Conservation (phyloP, 2,888 invertebrate species). For the Synanthedon myopaeformis region DNA sequence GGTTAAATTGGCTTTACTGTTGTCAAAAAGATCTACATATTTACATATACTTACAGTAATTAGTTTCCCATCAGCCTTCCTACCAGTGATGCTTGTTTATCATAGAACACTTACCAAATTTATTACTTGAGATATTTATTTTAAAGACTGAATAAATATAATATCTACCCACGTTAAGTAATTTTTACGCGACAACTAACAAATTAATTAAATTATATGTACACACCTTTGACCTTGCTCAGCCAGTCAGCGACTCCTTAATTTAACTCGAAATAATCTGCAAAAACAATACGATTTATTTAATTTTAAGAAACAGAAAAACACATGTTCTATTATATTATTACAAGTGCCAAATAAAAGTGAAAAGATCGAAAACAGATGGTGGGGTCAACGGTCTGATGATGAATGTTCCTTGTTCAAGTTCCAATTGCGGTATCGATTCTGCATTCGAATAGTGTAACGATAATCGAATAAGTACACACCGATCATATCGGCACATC, state of each 20-base stretch:
- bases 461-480: slow-evolving; percentile 23
- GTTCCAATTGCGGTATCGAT: slow-evolving; percentile 34
- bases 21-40: too few relatives aligned
- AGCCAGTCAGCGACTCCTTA: slow-evolving; percentile 41
- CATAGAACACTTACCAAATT: too few relatives aligned
- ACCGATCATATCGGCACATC: slow-evolving; percentile 10
- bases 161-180: too few relatives aligned
- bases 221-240: slow-evolving; percentile 56
- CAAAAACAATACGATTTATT: slow-evolving; percentile 21
- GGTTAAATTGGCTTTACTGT: too few relatives aligned
- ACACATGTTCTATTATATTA: not conserved
- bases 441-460: slow-evolving; percentile 23
- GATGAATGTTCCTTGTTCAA: slow-evolving; percentile 22
- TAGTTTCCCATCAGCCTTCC: too few relatives aligned
- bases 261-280: slow-evolving; percentile 38
- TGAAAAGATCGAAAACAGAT: slow-evolving; percentile 26
- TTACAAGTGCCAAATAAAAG: slow-evolving; percentile 12
- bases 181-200: not conserved
- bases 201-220: not conserved
- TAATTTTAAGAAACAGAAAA: slow-evolving; percentile 1
- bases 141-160: too few relatives aligned
- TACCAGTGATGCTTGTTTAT: too few relatives aligned
- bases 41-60: too few relatives aligned
- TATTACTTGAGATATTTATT: too few relatives aligned
- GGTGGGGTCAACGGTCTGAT: slow-evolving; percentile 34